A percentile compares a stretch with the other conserved stretches of the same genome.
Conservation (phyloP, 2,797 vertebrate species). For the Oceanodroma leucorhoa region DNA sequence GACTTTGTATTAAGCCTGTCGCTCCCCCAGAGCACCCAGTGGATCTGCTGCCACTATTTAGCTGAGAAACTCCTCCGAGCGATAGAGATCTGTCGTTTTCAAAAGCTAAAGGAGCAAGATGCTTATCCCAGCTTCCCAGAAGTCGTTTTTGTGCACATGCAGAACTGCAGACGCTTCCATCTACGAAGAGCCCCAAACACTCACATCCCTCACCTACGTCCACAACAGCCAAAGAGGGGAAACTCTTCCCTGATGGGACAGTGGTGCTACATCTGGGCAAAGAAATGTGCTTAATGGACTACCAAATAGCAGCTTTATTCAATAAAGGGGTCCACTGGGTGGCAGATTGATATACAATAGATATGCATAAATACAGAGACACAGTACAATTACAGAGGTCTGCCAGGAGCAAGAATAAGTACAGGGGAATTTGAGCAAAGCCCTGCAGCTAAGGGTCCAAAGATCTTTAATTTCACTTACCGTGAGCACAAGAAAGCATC, state of each 20-base stretch:
- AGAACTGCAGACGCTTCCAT: not conserved
- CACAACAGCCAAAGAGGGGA: not conserved
- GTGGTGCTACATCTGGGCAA: not conserved
- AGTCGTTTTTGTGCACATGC: not conserved
- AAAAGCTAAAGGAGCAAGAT: slow-evolving; percentile 2
- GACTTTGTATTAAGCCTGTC: not conserved
- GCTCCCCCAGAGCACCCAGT: not conserved
- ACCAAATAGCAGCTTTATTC: not conserved
- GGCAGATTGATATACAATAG: not conserved
- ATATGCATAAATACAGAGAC: not conserved
- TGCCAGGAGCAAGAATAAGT: not conserved
- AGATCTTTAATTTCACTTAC: not conserved
- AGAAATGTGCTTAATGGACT: not conserved
- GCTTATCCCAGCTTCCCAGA: slow-evolving; percentile 16
- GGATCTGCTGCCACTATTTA: not conserved
- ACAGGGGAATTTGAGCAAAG: not conserved
- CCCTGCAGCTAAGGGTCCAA: not conserved
- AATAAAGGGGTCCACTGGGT: not conserved
- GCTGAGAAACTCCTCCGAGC: not conserved
- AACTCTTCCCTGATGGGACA: not conserved
- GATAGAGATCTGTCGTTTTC: not conserved
- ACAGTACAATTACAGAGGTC: not conserved
- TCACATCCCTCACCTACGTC: not conserved
- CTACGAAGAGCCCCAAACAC: not conserved
- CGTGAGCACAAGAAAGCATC: not conserved